A percentile compares a stretch with the other conserved stretches of the same genome.
Evolutionary conservation across 2,888 invertebrate species (phyloP).

Genomic region (Scaptomyza flava): DNA sequence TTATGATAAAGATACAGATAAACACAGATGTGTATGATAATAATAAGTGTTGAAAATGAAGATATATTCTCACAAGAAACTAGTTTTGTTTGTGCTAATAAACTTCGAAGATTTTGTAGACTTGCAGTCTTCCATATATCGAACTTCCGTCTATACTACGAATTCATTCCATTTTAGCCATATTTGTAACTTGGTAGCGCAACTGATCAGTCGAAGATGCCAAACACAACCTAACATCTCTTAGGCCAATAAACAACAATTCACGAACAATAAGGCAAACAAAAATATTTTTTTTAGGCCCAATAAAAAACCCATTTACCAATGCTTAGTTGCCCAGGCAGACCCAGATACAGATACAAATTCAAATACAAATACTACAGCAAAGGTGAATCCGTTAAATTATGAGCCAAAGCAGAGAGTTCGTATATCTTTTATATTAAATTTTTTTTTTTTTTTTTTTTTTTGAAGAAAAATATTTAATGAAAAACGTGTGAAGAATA

Average conservation of each 20-base stretch:
- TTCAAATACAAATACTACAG: constrained; percentile 15
- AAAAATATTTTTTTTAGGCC: constrained; percentile 46
- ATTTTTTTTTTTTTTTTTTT: constrained; percentile 2
- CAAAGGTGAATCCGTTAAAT: constrained; percentile 54
- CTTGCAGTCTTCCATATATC: no score
- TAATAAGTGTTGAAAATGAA: no score
- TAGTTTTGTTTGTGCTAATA: no score
- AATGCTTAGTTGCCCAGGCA: constrained; percentile 12
- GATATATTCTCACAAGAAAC: no score
- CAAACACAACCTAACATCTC: neutral
- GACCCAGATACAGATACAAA: neutral
- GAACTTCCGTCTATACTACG: no score
- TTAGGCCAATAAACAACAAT: constrained; percentile 61
- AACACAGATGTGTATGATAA: no score
- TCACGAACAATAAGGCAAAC: constrained; percentile 66
- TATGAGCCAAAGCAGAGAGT: constrained; percentile 50
- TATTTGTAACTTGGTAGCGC: neutral
- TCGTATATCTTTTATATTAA: neutral
- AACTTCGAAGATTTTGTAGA: no score
- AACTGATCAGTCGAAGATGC: constrained; percentile 7
- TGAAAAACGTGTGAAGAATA: constrained; percentile 82
- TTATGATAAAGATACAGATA: no score
- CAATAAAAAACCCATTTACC: constrained; percentile 61
- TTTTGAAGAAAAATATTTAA: constrained; percentile 52
- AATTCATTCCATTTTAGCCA: no score